These are phyloP conservation scores for Leucophenga maculata DNA, from an alignment of 2,888 invertebrate genomes.

Conservation along the genomic window DNA sequence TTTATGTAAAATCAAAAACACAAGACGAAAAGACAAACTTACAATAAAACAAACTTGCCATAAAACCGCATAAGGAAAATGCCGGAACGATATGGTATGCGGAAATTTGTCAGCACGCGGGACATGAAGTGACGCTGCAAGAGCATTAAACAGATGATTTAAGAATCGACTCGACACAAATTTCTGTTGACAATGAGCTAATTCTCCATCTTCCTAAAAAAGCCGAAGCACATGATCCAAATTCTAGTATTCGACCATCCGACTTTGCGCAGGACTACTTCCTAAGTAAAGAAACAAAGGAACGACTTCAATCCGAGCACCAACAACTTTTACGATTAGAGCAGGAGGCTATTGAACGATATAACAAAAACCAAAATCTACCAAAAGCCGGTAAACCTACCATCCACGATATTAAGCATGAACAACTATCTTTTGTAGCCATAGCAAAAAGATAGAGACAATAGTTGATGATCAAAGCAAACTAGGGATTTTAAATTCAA, in stretches of 20 bases:
- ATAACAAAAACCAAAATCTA: constrained; percentile 43
- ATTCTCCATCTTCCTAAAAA: constrained; percentile 66
- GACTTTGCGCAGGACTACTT: constrained; percentile 70
- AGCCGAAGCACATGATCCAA: constrained; percentile 66
- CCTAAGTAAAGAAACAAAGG: constrained; percentile 66
- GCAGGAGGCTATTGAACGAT: constrained; percentile 53
- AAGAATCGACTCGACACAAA: constrained; percentile 75
- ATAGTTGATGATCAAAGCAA: too few relatives aligned
- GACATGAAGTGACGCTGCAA: constrained; percentile 79
- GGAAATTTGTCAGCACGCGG: constrained; percentile 68
- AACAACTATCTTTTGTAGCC: too few relatives aligned
- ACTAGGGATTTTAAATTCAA: too few relatives aligned
- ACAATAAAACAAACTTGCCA: constrained; percentile 77
- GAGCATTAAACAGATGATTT: constrained; percentile 87
- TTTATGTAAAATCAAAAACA: constrained; percentile 78
- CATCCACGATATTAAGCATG: too few relatives aligned
- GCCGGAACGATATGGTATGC: constrained; percentile 68
- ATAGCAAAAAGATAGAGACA: too few relatives aligned
- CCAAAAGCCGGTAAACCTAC: not conserved
- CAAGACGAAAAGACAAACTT: constrained; percentile 67
- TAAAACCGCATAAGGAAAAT: constrained; percentile 83
- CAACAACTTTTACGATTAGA: constrained; percentile 56
- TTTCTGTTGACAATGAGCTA: constrained; percentile 62
- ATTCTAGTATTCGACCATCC: constrained; percentile 67
- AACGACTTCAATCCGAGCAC: constrained; percentile 57